A percentile compares a stretch with the other conserved stretches of the same genome.
Evolutionary conservation across 2,888 invertebrate genomes (phyloP).

Genomic region (Ichneumoninae sp.): DNA sequence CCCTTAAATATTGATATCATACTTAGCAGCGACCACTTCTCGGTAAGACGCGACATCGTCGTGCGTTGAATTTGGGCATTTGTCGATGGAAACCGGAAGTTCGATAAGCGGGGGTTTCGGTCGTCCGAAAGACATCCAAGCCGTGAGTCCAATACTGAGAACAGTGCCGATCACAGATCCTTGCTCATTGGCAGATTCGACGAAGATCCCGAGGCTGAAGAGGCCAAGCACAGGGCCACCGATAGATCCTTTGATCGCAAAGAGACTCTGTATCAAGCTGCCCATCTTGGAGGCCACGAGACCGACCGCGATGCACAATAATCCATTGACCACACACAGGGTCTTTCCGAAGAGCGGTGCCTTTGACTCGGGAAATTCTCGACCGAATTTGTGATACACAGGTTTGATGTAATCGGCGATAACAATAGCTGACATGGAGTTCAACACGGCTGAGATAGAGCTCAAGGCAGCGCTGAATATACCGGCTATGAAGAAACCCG

Average conservation of each 20-base stretch:
- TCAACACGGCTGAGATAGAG: slow-evolving; percentile 95
- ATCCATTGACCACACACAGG: slow-evolving; percentile 75
- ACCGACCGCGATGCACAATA: slow-evolving; percentile 75
- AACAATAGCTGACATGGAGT: slow-evolving; percentile 95
- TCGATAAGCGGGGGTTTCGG: slow-evolving; percentile 69
- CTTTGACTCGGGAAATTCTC: slow-evolving; percentile 89
- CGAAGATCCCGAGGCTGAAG: slow-evolving; percentile 94
- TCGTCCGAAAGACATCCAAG: slow-evolving; percentile 76
- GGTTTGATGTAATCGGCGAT: slow-evolving; percentile 93
- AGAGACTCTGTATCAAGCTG: slow-evolving; percentile 86
- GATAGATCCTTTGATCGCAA: slow-evolving; percentile 93
- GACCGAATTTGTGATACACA: slow-evolving; percentile 84
- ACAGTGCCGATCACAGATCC: slow-evolving; percentile 77
- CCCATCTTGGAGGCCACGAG: slow-evolving; percentile 76
- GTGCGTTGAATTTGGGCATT: slow-evolving; percentile 69
- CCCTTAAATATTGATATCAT: too few species aligned
- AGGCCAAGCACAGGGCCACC: slow-evolving; percentile 90
- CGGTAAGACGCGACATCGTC: too few species aligned
- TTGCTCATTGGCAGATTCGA: slow-evolving; percentile 90
- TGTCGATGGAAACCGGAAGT: slow-evolving; percentile 74
- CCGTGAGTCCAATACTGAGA: slow-evolving; percentile 68
- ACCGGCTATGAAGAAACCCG: slow-evolving; percentile 80
- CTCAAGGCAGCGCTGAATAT: slow-evolving; percentile 90
- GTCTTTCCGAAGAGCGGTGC: slow-evolving; percentile 88
- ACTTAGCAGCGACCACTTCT: too few species aligned